phyloP scores from a whole-genome alignment of 2,113 vertebrate species.

The Sylvicapra grimmia region DNA sequence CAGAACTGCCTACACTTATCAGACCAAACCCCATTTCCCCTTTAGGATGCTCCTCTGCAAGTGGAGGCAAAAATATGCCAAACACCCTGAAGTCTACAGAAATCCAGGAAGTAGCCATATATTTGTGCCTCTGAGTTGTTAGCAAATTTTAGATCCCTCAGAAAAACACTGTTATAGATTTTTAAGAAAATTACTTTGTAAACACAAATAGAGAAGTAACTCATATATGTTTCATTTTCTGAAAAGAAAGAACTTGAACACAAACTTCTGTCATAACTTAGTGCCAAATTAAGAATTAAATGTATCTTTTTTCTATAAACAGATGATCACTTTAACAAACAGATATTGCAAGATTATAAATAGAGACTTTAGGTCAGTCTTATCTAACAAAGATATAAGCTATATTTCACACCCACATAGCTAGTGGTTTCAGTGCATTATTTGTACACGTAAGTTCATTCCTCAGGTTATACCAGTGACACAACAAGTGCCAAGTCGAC shows the following conservation, averaged over 20 bases:
- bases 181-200: background rate
- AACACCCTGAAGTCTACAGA: background rate
- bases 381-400: background rate
- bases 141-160: background rate
- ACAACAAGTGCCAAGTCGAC: background rate
- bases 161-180: background rate
- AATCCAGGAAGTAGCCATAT: background rate
- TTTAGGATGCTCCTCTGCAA: background rate
- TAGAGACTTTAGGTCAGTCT: background rate
- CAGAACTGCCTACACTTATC: background rate
- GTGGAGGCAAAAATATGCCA: background rate
- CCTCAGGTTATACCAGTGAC: background rate
- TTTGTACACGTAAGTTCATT: conserved; percentile 5
- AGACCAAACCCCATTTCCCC: background rate
- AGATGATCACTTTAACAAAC: background rate
- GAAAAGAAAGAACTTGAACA: background rate
- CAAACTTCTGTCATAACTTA: background rate
- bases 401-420: background rate
- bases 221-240: background rate
- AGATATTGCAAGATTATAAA: background rate
- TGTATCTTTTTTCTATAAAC: background rate
- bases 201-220: background rate
- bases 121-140: background rate
- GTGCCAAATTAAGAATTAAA: background rate
- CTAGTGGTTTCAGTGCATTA: background rate